These are phyloP conservation scores for Platycnemis pennipes DNA, from an alignment of 2,888 invertebrate genomes.

Conservation along the genomic window DNA sequence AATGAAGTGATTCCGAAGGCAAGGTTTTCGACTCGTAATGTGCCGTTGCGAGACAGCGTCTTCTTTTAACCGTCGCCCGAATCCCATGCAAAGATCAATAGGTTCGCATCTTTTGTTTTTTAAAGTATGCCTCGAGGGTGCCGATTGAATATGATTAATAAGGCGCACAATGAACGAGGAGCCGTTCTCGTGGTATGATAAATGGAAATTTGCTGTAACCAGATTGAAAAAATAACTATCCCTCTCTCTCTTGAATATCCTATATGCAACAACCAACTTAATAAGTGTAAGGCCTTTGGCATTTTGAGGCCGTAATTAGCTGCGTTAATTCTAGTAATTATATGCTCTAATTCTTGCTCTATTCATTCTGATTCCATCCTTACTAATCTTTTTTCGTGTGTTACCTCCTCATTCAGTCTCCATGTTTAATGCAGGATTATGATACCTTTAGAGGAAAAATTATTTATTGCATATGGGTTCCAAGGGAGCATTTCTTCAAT, in stretches of 20 bases:
- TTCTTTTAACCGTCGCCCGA: slow-evolving; percentile 1
- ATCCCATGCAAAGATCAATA: slow-evolving; percentile 5
- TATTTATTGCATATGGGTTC: no score
- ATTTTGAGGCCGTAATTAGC: no score
- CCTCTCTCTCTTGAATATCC: background rate
- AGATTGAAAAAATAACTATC: background rate
- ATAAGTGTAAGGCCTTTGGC: background rate
- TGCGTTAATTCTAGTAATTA: background rate
- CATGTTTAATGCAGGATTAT: no score
- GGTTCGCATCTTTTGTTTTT: slow-evolving; percentile 21
- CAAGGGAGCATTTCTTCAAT: no score
- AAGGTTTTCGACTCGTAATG: slow-evolving; percentile 55
- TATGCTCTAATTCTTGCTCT: background rate
- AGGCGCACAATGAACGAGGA: background rate
- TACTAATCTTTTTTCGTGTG: no score
- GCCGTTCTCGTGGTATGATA: background rate
- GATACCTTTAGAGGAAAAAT: no score
- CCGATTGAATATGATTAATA: slow-evolving; percentile 32
- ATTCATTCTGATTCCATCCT: background rate
- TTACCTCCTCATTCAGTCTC: no score
- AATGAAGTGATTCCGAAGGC: slow-evolving; percentile 53
- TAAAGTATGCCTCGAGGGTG: slow-evolving; percentile 17
- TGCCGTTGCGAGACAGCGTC: slow-evolving; percentile 23
- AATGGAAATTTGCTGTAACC: background rate
- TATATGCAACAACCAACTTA: background rate